Conservation (phyloP, 2,888 invertebrate genomes). For the Acleris holmiana region DNA sequence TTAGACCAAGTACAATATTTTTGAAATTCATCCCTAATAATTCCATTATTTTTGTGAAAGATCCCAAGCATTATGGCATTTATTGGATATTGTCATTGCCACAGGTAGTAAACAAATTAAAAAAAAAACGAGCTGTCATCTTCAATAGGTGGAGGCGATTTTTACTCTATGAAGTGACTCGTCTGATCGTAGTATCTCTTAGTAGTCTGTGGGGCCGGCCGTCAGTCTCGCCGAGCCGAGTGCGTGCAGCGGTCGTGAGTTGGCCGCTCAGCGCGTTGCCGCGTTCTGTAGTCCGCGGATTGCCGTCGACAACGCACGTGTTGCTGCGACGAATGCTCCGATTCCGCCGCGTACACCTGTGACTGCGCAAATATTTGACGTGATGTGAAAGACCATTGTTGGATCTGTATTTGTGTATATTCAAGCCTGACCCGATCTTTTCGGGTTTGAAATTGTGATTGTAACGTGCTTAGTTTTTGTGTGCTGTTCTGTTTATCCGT, state of each 20-base stretch:
- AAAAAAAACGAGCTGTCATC: too few relatives aligned
- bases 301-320: slow-evolving; percentile 78
- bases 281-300: slow-evolving; percentile 71
- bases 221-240: slow-evolving; percentile 76
- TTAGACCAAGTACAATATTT: too few relatives aligned
- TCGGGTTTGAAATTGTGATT: slow-evolving; percentile 56
- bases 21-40: too few relatives aligned
- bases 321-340: slow-evolving; percentile 60
- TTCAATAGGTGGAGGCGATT: too few relatives aligned
- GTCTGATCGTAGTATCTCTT: too few relatives aligned
- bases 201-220: too few relatives aligned
- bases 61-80: too few relatives aligned
- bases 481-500: slow-evolving; percentile 55
- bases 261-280: slow-evolving; percentile 54
- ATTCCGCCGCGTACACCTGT: slow-evolving; percentile 73
- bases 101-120: too few relatives aligned
- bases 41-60: too few relatives aligned
- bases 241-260: slow-evolving; percentile 75
- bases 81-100: too few relatives aligned
- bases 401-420: slow-evolving; percentile 60
- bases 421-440: slow-evolving; percentile 49
- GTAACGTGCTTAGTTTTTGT: slow-evolving; percentile 67
- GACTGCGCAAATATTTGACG: slow-evolving; percentile 74
- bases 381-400: slow-evolving; percentile 75
- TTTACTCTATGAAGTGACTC: too few relatives aligned